Percentiles rank a stretch among this genome's conserved stretches.
phyloP scores from a whole-genome alignment of 2,797 vertebrate genomes.

The Sitta carolinensis region DNA sequence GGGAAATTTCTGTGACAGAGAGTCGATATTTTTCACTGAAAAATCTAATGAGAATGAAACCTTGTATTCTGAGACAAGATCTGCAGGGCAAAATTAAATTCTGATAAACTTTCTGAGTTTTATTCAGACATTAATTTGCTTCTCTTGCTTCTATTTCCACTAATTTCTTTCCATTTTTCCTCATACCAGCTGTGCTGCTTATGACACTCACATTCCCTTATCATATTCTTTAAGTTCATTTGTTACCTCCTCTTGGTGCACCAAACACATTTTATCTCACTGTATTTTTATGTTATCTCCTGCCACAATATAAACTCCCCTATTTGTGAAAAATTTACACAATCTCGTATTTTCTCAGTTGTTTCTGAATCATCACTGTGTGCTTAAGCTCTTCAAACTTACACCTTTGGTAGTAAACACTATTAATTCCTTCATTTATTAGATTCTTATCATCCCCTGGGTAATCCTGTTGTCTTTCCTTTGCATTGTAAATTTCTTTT shows the following conservation, averaged over 20 bases:
- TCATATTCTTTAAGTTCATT: neutral
- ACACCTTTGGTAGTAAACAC: neutral
- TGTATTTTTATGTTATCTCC: neutral
- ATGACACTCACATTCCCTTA: neutral
- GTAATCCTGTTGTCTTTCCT: neutral
- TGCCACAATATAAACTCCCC: neutral
- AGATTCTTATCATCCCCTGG: neutral
- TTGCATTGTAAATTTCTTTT: conserved; percentile 11
- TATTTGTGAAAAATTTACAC: neutral
- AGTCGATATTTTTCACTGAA: neutral
- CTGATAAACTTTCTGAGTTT: neutral
- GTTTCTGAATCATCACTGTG: neutral
- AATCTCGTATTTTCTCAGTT: neutral
- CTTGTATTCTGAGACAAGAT: neutral
- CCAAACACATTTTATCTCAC: neutral
- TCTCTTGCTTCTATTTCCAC: neutral
- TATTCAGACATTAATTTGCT: neutral
- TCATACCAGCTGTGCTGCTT: neutral
- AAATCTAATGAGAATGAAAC: neutral
- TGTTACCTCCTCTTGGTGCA: neutral
- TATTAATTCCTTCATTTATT: conserved; percentile 1
- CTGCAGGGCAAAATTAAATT: neutral
- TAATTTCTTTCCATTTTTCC: neutral
- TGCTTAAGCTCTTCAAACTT: neutral
- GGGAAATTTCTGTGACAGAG: neutral